Conservation (phyloP, 1,140 invertebrate genomes). For the Leptonema lineaticorne region DNA sequence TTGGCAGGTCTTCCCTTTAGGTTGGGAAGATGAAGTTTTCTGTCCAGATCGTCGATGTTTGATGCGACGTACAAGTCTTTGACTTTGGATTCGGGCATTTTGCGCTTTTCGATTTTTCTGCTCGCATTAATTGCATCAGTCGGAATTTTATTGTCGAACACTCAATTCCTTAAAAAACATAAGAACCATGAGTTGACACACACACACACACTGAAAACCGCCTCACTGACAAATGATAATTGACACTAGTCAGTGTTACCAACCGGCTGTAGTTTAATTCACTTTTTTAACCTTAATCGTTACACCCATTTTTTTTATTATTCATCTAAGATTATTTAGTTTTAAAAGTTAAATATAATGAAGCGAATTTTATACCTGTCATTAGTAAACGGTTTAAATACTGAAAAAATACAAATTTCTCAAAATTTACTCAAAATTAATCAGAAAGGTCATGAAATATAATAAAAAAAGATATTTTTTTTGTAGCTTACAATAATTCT, state of each 20-base stretch:
- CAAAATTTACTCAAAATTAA: no score
- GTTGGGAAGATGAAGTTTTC: slow-evolving; percentile 55
- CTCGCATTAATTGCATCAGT: slow-evolving; percentile 16
- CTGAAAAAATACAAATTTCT: no score
- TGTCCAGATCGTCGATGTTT: slow-evolving; percentile 57
- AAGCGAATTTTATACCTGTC: no score
- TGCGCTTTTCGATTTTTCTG: slow-evolving; percentile 28
- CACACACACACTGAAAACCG: neutral
- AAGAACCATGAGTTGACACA: neutral
- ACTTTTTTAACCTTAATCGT: neutral
- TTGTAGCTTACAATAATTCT: no score
- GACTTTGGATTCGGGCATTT: slow-evolving; percentile 55
- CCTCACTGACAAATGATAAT: slow-evolving; percentile 6
- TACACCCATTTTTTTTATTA: neutral
- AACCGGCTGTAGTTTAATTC: neutral
- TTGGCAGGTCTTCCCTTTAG: slow-evolving; percentile 53
- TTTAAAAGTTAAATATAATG: no score
- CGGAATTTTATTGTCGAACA: neutral
- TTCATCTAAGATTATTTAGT: neutral
- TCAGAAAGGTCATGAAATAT: no score
- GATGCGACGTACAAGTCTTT: slow-evolving; percentile 56
- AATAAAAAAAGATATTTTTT: no score
- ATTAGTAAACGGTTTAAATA: no score
- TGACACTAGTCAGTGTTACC: neutral
- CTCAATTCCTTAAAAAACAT: neutral